Base-by-base conservation (phyloP, 2,113 vertebrate genomes). In the Natator depressus region DNA sequence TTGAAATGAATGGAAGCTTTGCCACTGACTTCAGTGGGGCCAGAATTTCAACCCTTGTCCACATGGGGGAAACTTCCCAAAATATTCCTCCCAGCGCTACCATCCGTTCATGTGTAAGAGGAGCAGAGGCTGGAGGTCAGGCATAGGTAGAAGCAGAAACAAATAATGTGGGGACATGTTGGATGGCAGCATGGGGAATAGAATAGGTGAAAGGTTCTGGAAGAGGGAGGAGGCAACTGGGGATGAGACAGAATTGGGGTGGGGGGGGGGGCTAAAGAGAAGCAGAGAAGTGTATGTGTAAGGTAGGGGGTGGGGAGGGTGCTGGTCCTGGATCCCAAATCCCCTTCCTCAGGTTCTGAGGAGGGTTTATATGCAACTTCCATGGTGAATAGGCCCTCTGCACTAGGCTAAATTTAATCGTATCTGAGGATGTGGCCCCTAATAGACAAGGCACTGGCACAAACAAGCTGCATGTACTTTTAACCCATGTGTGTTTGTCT, bases 241-340 rank as follows among this genome's bases (percentile, higher is more conserved):
- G 13, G 59, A 31, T 62, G 59, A 62, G 29, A 31, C 6, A 62
- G 12, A 31, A 31, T 62, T 20, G 7, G 13, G 13, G 13, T 62
- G 6, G 7, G 19, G 25, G 59, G 13, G 3, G 6, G 13, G 6
- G 13, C 35, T 62, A 62, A 62, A 62, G 59, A 62, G 29, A 62
- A 62, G 29, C 27, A 62, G 29, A 62, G 29, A 62, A 62, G 59
- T 31, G 27, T 31, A 25, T 6, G 29, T 59, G 57, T 12, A 27
- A 25, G 29, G 29, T 0, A 1, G 16, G 0, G 59, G 29, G 29
- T 0, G 2, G 16, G 0, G 3, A 55, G 7, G 1, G 11, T 50
- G 87, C 76, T 55, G 1, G 14, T 90, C n/a, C 22, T 59, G 2
- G 17, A 80, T 55, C 47, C 72, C 1, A 29, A 87, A 92, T 75